Evolutionary conservation across 35 echinoderm and acorn worm species (phyloP), one percentile per base, ranked within the genome.

Genomic region (Hemicentrotus pulcherrimus): DNA sequence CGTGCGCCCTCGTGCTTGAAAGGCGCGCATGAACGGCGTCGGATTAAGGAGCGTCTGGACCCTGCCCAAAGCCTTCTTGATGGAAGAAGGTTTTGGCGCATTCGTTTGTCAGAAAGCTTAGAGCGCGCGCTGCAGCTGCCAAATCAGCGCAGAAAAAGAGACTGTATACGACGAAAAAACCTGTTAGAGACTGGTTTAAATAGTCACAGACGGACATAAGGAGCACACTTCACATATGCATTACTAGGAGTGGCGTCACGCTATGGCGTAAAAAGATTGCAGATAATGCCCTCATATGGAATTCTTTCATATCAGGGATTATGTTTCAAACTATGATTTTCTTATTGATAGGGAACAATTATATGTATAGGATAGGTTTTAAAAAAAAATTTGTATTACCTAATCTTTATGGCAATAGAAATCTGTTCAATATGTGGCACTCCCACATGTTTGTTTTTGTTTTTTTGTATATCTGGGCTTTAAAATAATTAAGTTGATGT

Each of bases 231-330:
- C n/a, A 33, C 88, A 90, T 50, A 93, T 41, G 35, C 91, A 93
- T 93, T 78, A 92, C 35, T 71, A 95, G 94, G 45, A 46, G 47
- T 35, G 86, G 95, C 86, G 89, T 22, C 47, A 19, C 46, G 32
- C 16, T 12, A 59, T 86, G 86, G 85, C 32, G 46, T 78, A 95
- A 32, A 5, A 91, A 91, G 94, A 48, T n/a, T 78, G 65, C 65
- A 22, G 19, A 78, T 78, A 7, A 78, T 78, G 28, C 24, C 5
- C 65, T 28, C 28, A 78, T 78, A 78, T 78, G 65, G 65, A 24
- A 78, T 78, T 78, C 65, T 8, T 78, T n/a, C 7, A 28, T 7
- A 15, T 2, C 50, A 55, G 10, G 50, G 24, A 22, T 28, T 18
- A 78, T 78, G 65, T n/a, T 6, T 78, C 24, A 28, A 78, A 78